phyloP scores from a whole-genome alignment of 2,113 vertebrate species.

The Limnothrissa miodon region DNA sequence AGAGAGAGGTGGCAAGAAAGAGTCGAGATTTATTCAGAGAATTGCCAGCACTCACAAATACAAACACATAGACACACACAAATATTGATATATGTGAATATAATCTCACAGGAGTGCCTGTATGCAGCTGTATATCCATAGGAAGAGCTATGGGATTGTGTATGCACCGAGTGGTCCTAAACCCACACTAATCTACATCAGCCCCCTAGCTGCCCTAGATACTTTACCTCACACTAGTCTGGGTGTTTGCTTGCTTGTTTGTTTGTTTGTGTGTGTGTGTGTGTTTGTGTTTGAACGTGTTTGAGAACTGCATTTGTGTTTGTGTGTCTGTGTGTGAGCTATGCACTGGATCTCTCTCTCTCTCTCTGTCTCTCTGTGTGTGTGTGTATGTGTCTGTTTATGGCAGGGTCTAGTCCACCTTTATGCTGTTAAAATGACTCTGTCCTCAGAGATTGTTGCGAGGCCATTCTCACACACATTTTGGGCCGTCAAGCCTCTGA shows the following conservation, averaged over 20 bases:
- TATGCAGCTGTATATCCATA: not conserved
- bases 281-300: no score
- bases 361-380: not conserved
- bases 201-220: not conserved
- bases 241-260: not conserved
- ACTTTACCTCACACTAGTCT: not conserved
- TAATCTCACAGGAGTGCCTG: not conserved
- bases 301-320: no score
- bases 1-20: slow-evolving; percentile 30
- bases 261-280: not conserved
- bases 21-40: slow-evolving; percentile 20
- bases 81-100: not conserved
- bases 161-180: not conserved
- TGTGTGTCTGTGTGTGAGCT: not conserved
- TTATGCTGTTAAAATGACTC: not conserved
- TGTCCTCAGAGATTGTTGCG: not conserved
- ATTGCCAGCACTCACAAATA: slow-evolving; percentile 11
- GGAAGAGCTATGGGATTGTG: not conserved
- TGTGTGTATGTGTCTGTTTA: not conserved
- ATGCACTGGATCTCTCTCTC: no score
- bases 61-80: slow-evolving; percentile 10
- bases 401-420: not conserved
- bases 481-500: not conserved
- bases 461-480: not conserved
- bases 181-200: not conserved